These are phyloP conservation scores for Synanceia verrucosa DNA, from an alignment of 2,797 vertebrate genomes.

Conservation along the genomic window DNA sequence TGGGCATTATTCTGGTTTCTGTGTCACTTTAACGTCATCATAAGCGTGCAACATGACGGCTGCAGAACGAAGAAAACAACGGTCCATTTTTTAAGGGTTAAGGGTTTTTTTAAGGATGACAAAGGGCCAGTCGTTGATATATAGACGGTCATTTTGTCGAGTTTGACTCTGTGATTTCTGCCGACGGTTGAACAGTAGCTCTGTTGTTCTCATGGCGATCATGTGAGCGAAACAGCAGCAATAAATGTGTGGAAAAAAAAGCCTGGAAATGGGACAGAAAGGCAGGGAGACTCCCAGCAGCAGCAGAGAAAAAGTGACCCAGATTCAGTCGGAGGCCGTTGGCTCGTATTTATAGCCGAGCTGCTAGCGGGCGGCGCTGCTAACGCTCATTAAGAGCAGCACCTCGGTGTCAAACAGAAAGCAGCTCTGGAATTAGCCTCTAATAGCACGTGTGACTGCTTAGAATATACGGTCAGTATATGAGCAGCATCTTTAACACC, in stretches of 20 bases:
- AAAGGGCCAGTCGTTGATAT: background rate
- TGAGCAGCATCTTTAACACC: background rate
- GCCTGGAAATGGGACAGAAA: background rate
- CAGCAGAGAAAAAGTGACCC: conserved; percentile 55
- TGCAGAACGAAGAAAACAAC: too few relatives aligned
- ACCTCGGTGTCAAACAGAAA: background rate
- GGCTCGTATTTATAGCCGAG: conserved; percentile 62
- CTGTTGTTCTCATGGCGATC: background rate
- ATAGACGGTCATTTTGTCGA: background rate
- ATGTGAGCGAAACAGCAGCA: background rate
- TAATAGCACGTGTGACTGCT: background rate
- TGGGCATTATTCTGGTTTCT: too few relatives aligned
- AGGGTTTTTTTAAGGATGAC: too few relatives aligned
- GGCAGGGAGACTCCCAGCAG: conserved; percentile 13
- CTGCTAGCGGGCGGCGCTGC: conserved; percentile 42
- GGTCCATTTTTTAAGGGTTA: too few relatives aligned
- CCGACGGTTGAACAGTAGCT: too few relatives aligned
- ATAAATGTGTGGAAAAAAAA: background rate
- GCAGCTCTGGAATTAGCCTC: background rate
- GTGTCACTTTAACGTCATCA: too few relatives aligned
- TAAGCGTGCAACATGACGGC: too few relatives aligned
- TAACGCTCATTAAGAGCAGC: conserved; percentile 46
- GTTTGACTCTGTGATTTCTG: too few relatives aligned
- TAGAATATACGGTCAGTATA: background rate
- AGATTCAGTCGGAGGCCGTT: conserved; percentile 51